Percentiles rank a stretch among this genome's conserved stretches.
Conservation (phyloP, 2,797 vertebrate species). For the Melanotaenia pygmaea region DNA sequence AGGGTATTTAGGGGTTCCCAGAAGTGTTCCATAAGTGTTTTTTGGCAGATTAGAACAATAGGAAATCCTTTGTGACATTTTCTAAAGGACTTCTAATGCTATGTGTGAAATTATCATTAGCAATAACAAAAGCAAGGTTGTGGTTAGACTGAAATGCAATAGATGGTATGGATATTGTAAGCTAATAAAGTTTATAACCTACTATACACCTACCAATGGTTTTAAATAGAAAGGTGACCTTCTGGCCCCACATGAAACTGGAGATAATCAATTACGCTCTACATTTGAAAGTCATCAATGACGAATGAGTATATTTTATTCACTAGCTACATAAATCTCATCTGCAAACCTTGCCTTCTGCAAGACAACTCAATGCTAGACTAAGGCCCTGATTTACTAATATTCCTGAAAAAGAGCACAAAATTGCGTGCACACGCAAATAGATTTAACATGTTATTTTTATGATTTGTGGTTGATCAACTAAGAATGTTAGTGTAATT, state of each 20-base stretch:
- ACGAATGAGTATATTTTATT: too few relatives aligned
- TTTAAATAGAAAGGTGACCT: neutral
- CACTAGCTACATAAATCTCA: too few relatives aligned
- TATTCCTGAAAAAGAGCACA: too few relatives aligned
- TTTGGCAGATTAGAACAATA: constrained; percentile 30
- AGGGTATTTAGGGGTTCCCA: constrained; percentile 36
- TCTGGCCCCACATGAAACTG: neutral
- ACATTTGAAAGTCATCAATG: neutral
- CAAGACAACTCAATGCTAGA: too few relatives aligned
- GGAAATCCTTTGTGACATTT: constrained; percentile 28
- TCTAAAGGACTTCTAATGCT: constrained; percentile 12
- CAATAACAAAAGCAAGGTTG: neutral
- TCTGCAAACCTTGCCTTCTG: too few relatives aligned
- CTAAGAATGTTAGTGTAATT: too few relatives aligned
- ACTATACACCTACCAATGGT: too few relatives aligned
- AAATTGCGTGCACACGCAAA: too few relatives aligned
- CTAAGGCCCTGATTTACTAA: too few relatives aligned
- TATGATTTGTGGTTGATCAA: too few relatives aligned
- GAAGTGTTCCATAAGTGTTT: constrained; percentile 38
- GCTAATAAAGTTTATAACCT: neutral
- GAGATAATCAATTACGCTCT: neutral
- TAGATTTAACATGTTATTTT: too few relatives aligned
- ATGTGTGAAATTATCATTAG: neutral
- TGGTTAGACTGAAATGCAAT: neutral
- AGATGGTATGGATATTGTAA: neutral